A percentile compares a stretch with the other conserved stretches of the same genome.
Conservation (phyloP, 2,888 invertebrate species). For the Terebella lapidaria region DNA sequence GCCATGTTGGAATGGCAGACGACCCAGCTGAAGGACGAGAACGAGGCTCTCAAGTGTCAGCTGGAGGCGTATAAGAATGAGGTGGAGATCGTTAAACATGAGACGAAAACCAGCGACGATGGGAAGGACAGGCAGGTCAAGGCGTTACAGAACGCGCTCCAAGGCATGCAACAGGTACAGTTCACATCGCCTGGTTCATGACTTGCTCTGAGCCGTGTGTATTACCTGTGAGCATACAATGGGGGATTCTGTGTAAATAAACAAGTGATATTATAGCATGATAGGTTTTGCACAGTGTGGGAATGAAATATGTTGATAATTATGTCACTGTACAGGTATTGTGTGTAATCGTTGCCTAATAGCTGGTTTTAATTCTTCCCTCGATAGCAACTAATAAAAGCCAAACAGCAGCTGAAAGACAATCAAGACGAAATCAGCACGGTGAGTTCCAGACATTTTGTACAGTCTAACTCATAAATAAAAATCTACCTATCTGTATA, state of each 20-base stretch:
- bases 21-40: constrained; percentile 66
- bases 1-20: constrained; percentile 7
- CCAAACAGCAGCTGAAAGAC: constrained; percentile 22
- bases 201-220: too few relatives aligned
- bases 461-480: neutral
- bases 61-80: constrained; percentile 92
- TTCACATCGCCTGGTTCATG: too few relatives aligned
- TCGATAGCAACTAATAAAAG: constrained; percentile 37
- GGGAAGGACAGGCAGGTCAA: constrained; percentile 81
- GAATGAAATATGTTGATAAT: too few relatives aligned
- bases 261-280: too few relatives aligned
- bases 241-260: too few relatives aligned
- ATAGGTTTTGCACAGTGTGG: too few relatives aligned
- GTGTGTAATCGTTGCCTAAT: too few relatives aligned
- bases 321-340: too few relatives aligned
- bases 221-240: too few relatives aligned
- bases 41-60: constrained; percentile 77
- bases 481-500: neutral
- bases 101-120: constrained; percentile 59
- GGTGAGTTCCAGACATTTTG: neutral
- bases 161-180: constrained; percentile 49
- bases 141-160: constrained; percentile 63
- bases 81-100: constrained; percentile 77
- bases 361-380: constrained; percentile 5
- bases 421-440: constrained; percentile 16